Evolutionary conservation across 35 echinoderm and acorn worm species (phyloP).

Genomic region (Lytechinus pictus): DNA sequence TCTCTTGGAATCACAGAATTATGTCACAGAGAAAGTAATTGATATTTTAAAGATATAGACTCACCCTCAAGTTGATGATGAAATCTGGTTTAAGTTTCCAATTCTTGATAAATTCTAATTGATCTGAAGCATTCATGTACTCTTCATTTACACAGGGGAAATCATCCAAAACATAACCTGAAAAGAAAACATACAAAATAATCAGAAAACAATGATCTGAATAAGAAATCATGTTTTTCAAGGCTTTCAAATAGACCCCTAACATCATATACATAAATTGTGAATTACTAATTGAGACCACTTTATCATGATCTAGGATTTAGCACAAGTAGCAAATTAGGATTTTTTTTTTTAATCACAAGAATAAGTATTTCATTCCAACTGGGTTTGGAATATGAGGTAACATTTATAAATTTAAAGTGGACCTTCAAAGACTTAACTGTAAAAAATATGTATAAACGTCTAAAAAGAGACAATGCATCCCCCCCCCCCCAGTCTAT

Average conservation of each 20-base stretch:
- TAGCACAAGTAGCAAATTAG: no score
- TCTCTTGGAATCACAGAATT: no score
- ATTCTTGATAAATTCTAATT: slow-evolving; percentile 93
- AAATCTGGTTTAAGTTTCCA: slow-evolving; percentile 98
- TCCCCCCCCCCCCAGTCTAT: background rate
- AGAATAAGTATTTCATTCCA: no score
- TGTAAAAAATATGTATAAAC: background rate
- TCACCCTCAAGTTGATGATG: slow-evolving; percentile 94
- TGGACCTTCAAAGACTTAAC: no score
- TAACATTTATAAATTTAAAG: no score
- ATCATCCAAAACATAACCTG: slow-evolving; percentile 98
- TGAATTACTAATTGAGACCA: no score
- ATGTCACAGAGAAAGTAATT: no score
- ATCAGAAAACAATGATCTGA: background rate
- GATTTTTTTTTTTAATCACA: no score
- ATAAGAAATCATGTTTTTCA: background rate
- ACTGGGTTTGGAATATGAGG: no score
- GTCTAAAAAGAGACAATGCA: background rate
- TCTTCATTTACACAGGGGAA: slow-evolving; percentile 93
- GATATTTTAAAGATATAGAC: background rate
- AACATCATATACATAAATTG: background rate
- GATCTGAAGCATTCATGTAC: slow-evolving; percentile 88
- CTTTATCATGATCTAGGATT: no score
- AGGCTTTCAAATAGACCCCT: background rate
- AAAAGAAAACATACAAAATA: slow-evolving; percentile 15